Percentiles rank a stretch among this genome's conserved stretches.
Evolutionary conservation across 2,113 vertebrate genomes (phyloP).

Genomic region (Nesogale talazaci): DNA sequence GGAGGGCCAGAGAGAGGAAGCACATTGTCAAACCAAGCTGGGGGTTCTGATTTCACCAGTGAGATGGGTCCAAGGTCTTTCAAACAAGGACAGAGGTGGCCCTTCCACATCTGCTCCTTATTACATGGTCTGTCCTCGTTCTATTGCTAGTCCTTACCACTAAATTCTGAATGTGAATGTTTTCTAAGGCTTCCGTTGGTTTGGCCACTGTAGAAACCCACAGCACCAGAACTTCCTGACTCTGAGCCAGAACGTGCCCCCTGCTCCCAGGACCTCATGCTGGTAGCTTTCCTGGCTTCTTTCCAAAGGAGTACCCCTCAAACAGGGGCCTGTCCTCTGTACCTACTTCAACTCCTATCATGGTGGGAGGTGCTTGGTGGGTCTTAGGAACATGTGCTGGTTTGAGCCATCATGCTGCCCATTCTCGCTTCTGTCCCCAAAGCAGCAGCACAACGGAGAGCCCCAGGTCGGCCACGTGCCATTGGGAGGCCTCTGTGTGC

Average conservation of each 20-base stretch:
- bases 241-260: background rate
- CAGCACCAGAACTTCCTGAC: background rate
- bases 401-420: accelerated
- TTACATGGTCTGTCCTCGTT: too few species aligned
- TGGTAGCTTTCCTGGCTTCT: background rate
- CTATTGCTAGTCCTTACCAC: background rate
- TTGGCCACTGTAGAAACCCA: background rate
- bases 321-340: background rate
- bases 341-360: background rate
- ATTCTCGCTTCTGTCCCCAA: background rate
- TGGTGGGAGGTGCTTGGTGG: background rate
- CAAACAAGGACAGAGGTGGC: background rate
- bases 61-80: background rate
- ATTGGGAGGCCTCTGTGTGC: accelerated
- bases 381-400: background rate
- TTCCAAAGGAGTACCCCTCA: background rate
- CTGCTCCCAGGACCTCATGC: background rate
- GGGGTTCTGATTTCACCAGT: background rate
- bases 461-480: accelerated
- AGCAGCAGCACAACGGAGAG: background rate
- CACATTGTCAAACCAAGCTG: background rate
- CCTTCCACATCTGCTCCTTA: background rate
- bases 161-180: background rate
- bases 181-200: background rate
- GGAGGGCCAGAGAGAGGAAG: background rate